Base-by-base conservation (phyloP, 1,140 invertebrate species). In the Dreissena polymorpha region DNA sequence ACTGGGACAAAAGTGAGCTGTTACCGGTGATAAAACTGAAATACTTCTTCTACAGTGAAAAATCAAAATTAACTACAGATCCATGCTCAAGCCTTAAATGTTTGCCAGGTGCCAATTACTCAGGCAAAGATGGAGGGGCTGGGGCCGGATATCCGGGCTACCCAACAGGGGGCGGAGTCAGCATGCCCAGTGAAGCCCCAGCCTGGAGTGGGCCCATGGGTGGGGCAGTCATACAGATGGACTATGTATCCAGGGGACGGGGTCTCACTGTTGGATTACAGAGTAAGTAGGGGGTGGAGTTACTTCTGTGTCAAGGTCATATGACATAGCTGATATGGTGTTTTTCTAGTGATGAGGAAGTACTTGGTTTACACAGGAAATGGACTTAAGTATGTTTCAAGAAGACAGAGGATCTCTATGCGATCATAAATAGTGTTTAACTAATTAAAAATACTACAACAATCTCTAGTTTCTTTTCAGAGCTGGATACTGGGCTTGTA, bases 191-290 rank as follows among this genome's bases (percentile, higher is more conserved):
- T 12, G 57, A 5, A 5, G 39, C 39, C 21, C 16, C 57, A 6
- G 57, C 57, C n/a, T 25, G 27, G n/a, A 70, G 13, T 70, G 25
- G 27, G 10, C 23, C 13, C 49, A 70, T 70, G 68, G 64, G 64
- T 67, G 49, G 68, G 49, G 39, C 10, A 16, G 49, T 13, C 21
- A 70, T 70, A 49, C 23, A 57, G 51, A 21, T 10, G 25, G 76
- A 78, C 29, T 78, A 57, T 69, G 63, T 67, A 27, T 64, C 76
- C 49, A 78, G 51, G 76, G 76, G 65, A 8, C 68, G 76, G 55
- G 76, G 76, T 16, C 60, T 75, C 14, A 77, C 64, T 50, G 49
- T 77, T 7, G 67, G 65, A 18, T n/a, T 78, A 49, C 76, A 69
- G 57, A 65, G 76, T 78, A 69, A 71, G 39, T 49, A 29, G 57